Base-by-base conservation (phyloP, 1,140 invertebrate genomes). In the Papilio polytes region DNA sequence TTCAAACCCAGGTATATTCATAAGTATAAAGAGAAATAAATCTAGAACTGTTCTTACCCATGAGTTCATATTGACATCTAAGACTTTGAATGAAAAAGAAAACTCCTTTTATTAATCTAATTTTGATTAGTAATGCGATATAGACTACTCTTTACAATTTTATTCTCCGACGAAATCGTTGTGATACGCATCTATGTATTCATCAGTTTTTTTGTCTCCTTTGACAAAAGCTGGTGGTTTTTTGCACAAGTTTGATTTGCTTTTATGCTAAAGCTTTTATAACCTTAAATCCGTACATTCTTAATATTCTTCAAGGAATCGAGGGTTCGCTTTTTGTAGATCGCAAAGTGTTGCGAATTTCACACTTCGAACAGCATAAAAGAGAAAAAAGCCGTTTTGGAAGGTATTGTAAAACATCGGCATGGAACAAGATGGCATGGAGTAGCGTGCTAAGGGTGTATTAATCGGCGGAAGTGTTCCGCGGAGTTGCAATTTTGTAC, bases 281-380 rank as follows among this genome's bases (percentile, higher is more conserved):
- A 59, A 56, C 1, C 22, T 63, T 22, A 63, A 22, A 22, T 63
- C n/a, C 20, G 6, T 59, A 10, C 63, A 70, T 70, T 70, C 63
- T 31, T 31, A 15, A 70, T 70, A 70, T 31, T 31, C 63, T 70
- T 70, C 63, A 70, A 48, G n/a, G 74, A 46, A 51, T 48, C 41
- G 44, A 44, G 48, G 41, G 59, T 20, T 46, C 13, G 22, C 82
- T 86, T 88, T 83, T 84, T 83, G 78, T 56, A 76, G 31, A 48
- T 79, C 22, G 80, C 80, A 84, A 82, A 74, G 76, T 80, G 85
- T 82, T 86, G 80, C 84, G 84, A 87, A 88, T 85, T 88, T 87
- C 82, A 84, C 88, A 90, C 86, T 86, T 87, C 82, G 44, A 76
- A 51, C 82, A 78, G 84, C 83, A 74, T 80, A 79, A 82, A 82